These are phyloP conservation scores for Pimephales promelas DNA, from an alignment of 2,113 vertebrate species.

Conservation along the genomic window DNA sequence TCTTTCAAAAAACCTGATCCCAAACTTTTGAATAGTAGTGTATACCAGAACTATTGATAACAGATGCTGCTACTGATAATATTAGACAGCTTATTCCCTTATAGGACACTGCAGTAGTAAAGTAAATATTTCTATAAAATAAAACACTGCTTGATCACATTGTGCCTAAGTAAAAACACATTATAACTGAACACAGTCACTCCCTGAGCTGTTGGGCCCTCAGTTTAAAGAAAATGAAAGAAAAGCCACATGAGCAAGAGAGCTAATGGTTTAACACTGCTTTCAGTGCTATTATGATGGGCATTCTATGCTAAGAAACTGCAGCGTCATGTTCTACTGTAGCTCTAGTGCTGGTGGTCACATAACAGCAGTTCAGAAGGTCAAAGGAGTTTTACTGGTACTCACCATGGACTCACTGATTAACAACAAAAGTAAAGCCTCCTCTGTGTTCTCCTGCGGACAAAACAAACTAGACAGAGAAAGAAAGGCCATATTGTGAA, in stretches of 20 bases:
- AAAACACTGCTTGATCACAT: background rate
- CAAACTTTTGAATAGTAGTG: background rate
- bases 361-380: background rate
- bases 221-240: background rate
- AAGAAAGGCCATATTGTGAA: background rate
- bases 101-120: background rate
- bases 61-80: background rate
- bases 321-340: background rate
- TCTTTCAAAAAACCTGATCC: background rate
- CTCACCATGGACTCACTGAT: constrained; percentile 99
- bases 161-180: background rate
- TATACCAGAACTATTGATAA: background rate
- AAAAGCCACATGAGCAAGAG: background rate
- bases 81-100: background rate
- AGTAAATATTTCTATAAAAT: background rate
- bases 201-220: background rate
- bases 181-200: background rate
- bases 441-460: constrained; percentile 99
- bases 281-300: background rate
- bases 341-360: background rate
- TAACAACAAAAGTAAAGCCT: constrained; percentile 92
- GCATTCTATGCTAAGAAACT: background rate
- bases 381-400: constrained; percentile 35
- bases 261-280: background rate
- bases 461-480: constrained; percentile 87